Percentiles rank a stretch among this genome's conserved stretches.
Conservation (phyloP, 2,113 vertebrate genomes). For the Bungarus multicinctus region DNA sequence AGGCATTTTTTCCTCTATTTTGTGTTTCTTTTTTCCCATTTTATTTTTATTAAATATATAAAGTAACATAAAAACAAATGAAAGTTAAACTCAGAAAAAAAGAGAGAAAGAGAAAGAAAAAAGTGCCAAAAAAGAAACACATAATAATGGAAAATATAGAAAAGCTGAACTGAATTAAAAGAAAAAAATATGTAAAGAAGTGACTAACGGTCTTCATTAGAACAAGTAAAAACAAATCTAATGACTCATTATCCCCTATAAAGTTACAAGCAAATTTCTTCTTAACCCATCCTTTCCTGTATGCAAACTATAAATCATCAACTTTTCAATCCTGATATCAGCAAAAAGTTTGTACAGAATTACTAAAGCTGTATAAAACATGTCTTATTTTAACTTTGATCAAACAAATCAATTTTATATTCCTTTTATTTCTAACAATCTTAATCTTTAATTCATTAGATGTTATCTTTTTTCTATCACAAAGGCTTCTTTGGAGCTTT, state of each 20-base stretch:
- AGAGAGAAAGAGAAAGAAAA: background rate
- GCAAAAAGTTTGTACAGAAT: background rate
- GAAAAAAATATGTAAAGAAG: background rate
- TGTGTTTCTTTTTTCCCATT: background rate
- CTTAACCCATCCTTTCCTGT: background rate
- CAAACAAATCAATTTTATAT: background rate
- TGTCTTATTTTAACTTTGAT: background rate
- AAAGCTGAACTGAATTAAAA: background rate
- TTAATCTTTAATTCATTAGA: background rate
- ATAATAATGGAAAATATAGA: background rate
- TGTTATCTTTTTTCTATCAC: background rate
- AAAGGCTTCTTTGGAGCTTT: background rate
- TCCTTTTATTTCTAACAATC: background rate
- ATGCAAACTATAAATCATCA: background rate
- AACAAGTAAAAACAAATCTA: background rate
- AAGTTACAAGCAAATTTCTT: background rate
- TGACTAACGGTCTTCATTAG: background rate
- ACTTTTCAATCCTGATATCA: background rate
- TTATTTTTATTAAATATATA: background rate
- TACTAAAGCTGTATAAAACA: background rate
- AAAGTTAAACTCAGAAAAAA: background rate
- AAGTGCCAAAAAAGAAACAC: background rate
- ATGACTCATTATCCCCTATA: background rate
- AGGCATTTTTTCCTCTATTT: background rate
- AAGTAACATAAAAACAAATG: background rate